Evolutionary conservation across 2,113 vertebrate species (phyloP).

Genomic region (Notarius lentiginosus): DNA sequence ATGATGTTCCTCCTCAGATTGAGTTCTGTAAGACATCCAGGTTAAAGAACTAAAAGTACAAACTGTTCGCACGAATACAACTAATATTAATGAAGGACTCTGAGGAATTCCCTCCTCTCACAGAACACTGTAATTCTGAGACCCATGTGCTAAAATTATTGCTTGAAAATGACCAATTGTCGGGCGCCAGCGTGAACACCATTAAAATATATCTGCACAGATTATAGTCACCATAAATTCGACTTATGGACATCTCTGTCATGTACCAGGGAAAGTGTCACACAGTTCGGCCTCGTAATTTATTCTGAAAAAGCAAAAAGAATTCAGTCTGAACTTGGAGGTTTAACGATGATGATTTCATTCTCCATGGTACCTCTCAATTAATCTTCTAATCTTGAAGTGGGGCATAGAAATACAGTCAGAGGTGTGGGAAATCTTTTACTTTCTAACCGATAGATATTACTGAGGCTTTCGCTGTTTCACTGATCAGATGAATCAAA

Average conservation of each 20-base stretch:
- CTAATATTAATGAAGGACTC: not conserved
- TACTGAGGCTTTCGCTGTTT: not conserved
- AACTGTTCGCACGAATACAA: not conserved
- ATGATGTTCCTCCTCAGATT: not conserved
- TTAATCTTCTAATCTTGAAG: not conserved
- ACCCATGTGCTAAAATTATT: not conserved
- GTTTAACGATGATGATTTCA: not conserved
- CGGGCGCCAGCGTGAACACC: not conserved
- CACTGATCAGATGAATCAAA: not conserved
- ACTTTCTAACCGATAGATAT: not conserved
- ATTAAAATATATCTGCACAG: slow-evolving; percentile 21
- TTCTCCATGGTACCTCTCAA: not conserved
- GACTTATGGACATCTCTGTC: slow-evolving; percentile 16
- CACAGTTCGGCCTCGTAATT: not conserved
- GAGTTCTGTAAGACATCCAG: not conserved
- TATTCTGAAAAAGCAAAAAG: not conserved
- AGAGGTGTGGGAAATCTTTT: not conserved
- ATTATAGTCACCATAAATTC: not conserved
- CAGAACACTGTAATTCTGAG: not conserved
- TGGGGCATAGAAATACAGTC: not conserved
- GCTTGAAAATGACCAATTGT: slow-evolving; percentile 7
- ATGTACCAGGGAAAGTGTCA: not conserved
- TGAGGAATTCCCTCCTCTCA: not conserved
- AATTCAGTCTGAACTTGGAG: not conserved
- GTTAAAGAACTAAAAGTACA: not conserved